These are phyloP conservation scores for Agrenia bidenticulata DNA, from an alignment of 2,888 invertebrate species.

Conservation along the genomic window DNA sequence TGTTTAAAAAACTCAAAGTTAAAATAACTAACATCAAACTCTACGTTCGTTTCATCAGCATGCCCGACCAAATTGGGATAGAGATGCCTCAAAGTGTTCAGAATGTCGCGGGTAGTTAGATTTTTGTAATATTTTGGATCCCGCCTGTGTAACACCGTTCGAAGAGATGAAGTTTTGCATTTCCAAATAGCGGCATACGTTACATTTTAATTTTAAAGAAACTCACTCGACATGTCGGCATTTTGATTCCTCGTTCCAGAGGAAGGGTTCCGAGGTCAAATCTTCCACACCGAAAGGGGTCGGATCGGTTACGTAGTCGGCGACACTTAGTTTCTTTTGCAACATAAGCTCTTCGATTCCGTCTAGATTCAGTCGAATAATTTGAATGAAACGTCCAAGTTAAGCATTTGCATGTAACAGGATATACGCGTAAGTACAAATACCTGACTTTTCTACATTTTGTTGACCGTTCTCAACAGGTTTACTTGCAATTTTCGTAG, in stretches of 20 bases:
- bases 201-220: background rate
- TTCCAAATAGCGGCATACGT: background rate
- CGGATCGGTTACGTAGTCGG: constrained; percentile 28
- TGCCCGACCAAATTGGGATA: constrained; percentile 36
- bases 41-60: constrained; percentile 29
- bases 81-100: constrained; percentile 27
- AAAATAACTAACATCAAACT: constrained; percentile 34
- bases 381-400: background rate
- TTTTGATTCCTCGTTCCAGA: constrained; percentile 36
- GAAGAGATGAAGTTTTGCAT: background rate
- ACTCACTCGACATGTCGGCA: constrained; percentile 27
- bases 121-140: constrained; percentile 27
- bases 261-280: constrained; percentile 35
- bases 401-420: no score
- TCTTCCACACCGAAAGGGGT: constrained; percentile 36
- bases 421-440: no score
- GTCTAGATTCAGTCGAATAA: background rate
- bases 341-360: no score
- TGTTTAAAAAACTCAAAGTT: background rate
- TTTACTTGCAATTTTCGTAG: no score
- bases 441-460: no score
- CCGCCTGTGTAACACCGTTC: constrained; percentile 1
- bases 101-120: constrained; percentile 32
- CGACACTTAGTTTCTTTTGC: background rate
- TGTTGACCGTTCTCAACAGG: no score